Base-by-base conservation (phyloP, 2,797 vertebrate genomes). In the Lagodon rhomboides region DNA sequence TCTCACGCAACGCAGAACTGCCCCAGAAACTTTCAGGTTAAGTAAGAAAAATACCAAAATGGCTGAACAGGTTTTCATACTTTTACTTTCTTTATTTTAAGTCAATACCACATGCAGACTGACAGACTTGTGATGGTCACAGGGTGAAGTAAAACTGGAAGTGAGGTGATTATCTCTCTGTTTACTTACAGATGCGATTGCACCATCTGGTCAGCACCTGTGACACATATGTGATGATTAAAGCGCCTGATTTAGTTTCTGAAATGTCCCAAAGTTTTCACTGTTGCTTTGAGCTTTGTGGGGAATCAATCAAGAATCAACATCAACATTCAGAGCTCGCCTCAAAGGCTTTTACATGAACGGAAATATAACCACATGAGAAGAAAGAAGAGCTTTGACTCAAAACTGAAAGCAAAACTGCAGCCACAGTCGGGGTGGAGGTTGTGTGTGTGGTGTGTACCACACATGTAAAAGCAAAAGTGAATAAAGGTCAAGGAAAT, bases 181-280 rank as follows among this genome's bases (percentile, higher is more conserved):
- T 7, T 44, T 44, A 10, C 10, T 62, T 11, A 16, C 9, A 2
- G 0, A 16, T 15, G 4, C 0, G 0, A 1, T 3, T 10, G 18
- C 0, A 5, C 5, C 2, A 2, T 46, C 0, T 17, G 41, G 38
- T 17, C 18, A 54, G 70, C 20, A 63, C 49, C 41, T 4, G 0
- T 51, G 30, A 27, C 54, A n/a, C 62, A 41, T n/a, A 3, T 5
- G 5, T 1, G 15, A 30, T n/a, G 16, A 43, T 6, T n/a, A 3
- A 55, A 41, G 5, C 3, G 3, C 53, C 23, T 4, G 9, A 13
- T 23, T 41, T 18, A 18, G 16, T 46, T 34, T 17, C 17, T 12
- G 10, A n/a, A 44, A 12, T 27, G 41, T 53, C 17, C 3, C 43
- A n/a, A 30, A 51, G 17, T 13, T 3, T 23, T 55, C 30, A 11